A percentile compares a stretch with the other conserved stretches of the same genome.
These are phyloP conservation scores for Dasypolia templi DNA, from an alignment of 2,888 invertebrate genomes.

Conservation along the genomic window DNA sequence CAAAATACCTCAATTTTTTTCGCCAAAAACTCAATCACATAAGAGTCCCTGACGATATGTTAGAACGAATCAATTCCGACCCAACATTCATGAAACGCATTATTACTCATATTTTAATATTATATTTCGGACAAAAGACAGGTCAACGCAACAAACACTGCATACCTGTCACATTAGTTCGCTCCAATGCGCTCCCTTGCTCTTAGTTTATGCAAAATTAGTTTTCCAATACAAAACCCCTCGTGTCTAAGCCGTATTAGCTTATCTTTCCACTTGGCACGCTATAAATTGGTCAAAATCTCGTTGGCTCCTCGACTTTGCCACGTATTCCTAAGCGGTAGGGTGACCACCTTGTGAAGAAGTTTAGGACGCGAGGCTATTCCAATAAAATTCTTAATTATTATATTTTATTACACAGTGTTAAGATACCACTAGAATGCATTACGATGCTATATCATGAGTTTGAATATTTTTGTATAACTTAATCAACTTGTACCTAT, in stretches of 20 bases:
- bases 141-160: slow-evolving; percentile 53
- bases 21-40: no score
- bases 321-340: slow-evolving; percentile 82
- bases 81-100: no score
- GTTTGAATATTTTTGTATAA: background rate
- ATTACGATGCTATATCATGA: background rate
- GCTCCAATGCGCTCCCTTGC: slow-evolving; percentile 72
- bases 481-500: no score
- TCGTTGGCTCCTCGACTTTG: slow-evolving; percentile 86
- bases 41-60: no score
- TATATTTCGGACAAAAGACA: no score
- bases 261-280: slow-evolving; percentile 91
- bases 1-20: no score
- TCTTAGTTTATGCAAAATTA: slow-evolving; percentile 86
- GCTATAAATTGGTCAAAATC: slow-evolving; percentile 91
- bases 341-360: slow-evolving; percentile 68
- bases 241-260: slow-evolving; percentile 83
- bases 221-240: slow-evolving; percentile 86
- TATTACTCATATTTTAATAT: no score
- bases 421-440: background rate
- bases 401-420: background rate
- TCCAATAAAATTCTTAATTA: background rate
- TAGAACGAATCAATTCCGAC: no score
- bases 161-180: slow-evolving; percentile 68
- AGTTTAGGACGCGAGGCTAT: background rate